Conservation (phyloP, 2,888 invertebrate species). For the Drosophila leonis region DNA sequence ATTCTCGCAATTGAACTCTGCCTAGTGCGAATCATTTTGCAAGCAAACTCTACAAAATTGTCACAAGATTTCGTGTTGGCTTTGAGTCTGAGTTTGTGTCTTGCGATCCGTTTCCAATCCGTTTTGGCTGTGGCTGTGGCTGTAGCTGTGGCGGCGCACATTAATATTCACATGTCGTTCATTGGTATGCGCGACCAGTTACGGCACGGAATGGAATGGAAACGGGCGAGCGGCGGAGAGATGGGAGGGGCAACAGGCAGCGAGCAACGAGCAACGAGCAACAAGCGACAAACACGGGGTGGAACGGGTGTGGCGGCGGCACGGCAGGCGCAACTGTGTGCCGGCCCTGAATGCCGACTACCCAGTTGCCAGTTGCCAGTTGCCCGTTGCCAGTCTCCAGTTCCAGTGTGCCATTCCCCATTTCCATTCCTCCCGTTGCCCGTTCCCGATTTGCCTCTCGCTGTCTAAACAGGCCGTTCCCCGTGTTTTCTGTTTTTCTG, state of each 20-base stretch:
- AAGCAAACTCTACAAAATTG: slow-evolving; percentile 52
- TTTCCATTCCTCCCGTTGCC: slow-evolving; percentile 2
- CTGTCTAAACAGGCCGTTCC: slow-evolving; percentile 48
- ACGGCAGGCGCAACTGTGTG: neutral
- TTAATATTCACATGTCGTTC: slow-evolving; percentile 83
- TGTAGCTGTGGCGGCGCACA: slow-evolving; percentile 70
- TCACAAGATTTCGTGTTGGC: slow-evolving; percentile 58
- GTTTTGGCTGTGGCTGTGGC: slow-evolving; percentile 58
- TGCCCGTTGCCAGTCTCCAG: slow-evolving; percentile 11
- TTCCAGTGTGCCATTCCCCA: slow-evolving; percentile 16
- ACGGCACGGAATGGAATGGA: slow-evolving; percentile 2
- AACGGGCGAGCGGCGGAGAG: neutral
- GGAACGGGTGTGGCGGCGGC: slow-evolving; percentile 4
- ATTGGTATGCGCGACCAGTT: slow-evolving; percentile 63
- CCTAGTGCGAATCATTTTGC: slow-evolving; percentile 38
- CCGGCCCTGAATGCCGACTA: slow-evolving; percentile 19
- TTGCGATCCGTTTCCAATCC: slow-evolving; percentile 52
- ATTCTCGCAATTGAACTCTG: neutral
- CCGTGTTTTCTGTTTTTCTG: slow-evolving; percentile 21
- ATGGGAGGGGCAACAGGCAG: neutral
- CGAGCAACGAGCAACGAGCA: neutral
- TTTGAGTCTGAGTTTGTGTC: slow-evolving; percentile 17
- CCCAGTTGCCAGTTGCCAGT: slow-evolving; percentile 16
- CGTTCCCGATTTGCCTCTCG: slow-evolving; percentile 19
- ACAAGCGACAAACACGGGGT: neutral